Percentiles rank a stretch among this genome's conserved stretches.
Conservation (phyloP, 2,888 invertebrate genomes). For the Eretmocerus hayati region DNA sequence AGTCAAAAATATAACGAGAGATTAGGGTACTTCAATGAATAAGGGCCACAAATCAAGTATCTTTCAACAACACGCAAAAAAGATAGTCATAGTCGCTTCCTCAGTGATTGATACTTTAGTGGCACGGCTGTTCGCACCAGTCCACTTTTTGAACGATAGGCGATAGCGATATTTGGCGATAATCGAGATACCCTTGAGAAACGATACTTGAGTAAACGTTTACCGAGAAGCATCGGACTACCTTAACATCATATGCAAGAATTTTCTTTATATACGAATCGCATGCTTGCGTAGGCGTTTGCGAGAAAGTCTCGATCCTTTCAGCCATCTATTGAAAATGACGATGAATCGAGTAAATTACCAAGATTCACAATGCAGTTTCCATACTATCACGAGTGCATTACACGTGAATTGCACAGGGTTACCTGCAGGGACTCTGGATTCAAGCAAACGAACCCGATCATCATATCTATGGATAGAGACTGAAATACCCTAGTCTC, state of each 20-base stretch:
- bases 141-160: slow-evolving; percentile 25
- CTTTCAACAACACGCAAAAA: no score
- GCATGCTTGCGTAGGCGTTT: slow-evolving; percentile 5
- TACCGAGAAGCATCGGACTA: slow-evolving; percentile 31
- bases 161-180: slow-evolving; percentile 25
- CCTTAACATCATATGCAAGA: slow-evolving; percentile 10
- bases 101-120: slow-evolving; percentile 27
- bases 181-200: slow-evolving; percentile 27
- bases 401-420: not conserved
- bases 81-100: slow-evolving; percentile 29
- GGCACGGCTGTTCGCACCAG: slow-evolving; percentile 13
- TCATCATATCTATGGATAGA: no score
- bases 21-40: no score
- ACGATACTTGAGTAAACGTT: slow-evolving; percentile 27
- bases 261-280: slow-evolving; percentile 24
- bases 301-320: slow-evolving; percentile 4
- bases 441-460: no score
- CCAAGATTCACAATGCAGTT: not conserved
- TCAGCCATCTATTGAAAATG: slow-evolving; percentile 6
- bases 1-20: no score
- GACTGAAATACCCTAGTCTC: no score
- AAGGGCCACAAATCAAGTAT: no score
- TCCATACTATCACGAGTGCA: not conserved
- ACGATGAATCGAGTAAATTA: not conserved
- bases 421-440: not conserved